Base-by-base conservation (phyloP, 2,113 vertebrate genomes). In the Hippoglossus stenolepis region DNA sequence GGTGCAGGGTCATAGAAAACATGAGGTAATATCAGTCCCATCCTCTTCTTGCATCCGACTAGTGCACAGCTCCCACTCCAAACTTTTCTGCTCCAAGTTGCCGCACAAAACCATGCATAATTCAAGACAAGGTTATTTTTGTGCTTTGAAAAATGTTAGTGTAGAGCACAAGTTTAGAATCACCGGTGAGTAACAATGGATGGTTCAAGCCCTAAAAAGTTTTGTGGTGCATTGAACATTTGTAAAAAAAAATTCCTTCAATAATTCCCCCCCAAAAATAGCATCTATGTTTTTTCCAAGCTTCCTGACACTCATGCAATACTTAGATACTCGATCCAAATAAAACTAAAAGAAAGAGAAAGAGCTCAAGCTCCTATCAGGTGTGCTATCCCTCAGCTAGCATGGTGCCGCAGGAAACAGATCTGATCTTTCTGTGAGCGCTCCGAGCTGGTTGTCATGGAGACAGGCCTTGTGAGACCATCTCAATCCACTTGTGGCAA, bases 371-470 rank as follows among this genome's bases (percentile, higher is more conserved):
- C 28, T 69, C 28, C 54, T 61, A 63, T 86, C 75, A 87, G 82
- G 77, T 85, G 73, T 58, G 13, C 53, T 65, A 64, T 77, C 70
- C 83, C 47, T 20, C 80, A 66, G 60, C 40, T 69, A 65, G 65
- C 38, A 24, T 57, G 70, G 9, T 56, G 76, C 82, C 6, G 76
- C 81, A 80, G 79, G 80, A 90, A 89, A 81, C 73, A 73, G 72
- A 87, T 86, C 83, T 71, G n/a, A 57, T 86, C 58, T 73, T 72
- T 84, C 86, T 58, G 15, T 65, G 65, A 80, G 77, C 9, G 24
- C 87, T 63, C 45, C 10, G 59, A 63, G 70, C 73, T 84, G 0
- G 91, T 93, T 81, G 91, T 90, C 89, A 93, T 93, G 89, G 90
- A 70, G 90, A 93, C 83, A 75, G 74, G 80, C 82, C 90, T 86